Evolutionary conservation across 2,888 invertebrate species (phyloP), one percentile per base, ranked within the genome.

Genomic region (Meta bourneti): DNA sequence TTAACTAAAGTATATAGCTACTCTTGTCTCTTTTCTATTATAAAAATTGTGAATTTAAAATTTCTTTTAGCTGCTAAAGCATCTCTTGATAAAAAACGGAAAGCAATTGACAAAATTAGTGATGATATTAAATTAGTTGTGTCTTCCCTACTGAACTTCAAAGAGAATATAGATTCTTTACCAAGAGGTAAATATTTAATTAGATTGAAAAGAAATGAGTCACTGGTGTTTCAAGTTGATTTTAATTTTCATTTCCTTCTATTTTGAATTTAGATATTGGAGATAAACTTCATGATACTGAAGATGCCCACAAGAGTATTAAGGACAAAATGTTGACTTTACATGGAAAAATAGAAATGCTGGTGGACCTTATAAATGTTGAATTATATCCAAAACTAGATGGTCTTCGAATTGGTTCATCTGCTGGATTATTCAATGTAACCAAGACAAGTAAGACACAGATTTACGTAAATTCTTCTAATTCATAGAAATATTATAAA

Each of bases 401-500:
- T 80, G 88, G 92, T 51, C 80, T 93, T 4, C 90, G 84, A 16
- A 93, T 93, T n/a, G 93, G 92, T 13, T 93, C 93, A 9, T 83
- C 93, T 34, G 91, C 93, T 61, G 93, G 93, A 19, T 78, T 93
- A 72, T 93, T 90, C 34, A 93, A 93, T 72, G 89, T 93, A n/a
- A 93, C 93, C 5, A 90, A 92, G 84, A 93, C 91, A 19, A 93
- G 93, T 93, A 54, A 74, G 93, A 34, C 34, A 77, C 5, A 16
- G 19, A 7, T 34, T 34, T 34, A 1, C 34, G 4, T 4, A 34
- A 34, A 34, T 34, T 1, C 34, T 34, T 34, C 34, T 34, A 34
- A 19, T 34, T 7, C 51, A 69, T 69, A 69, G 16, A 13, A 69
- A 69, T 69, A 69, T 13, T 69, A 61, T 9, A 69, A 69, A 69